These are phyloP conservation scores for Catagonus wagneri DNA, from an alignment of 2,113 vertebrate species.

Conservation along the genomic window DNA sequence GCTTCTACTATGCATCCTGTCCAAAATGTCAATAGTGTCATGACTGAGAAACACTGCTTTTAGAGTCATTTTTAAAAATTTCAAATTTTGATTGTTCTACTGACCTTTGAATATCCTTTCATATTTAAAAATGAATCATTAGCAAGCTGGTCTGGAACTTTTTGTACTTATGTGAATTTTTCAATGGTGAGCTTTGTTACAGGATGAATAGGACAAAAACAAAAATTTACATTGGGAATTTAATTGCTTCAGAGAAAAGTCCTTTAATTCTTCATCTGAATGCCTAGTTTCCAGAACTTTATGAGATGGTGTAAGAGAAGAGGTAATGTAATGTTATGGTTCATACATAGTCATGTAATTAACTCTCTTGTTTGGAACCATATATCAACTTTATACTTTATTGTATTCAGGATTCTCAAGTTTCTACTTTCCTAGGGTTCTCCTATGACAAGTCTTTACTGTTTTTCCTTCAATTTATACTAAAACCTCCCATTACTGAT, in stretches of 20 bases:
- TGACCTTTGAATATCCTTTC: background rate
- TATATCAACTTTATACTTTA: background rate
- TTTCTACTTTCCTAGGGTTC: background rate
- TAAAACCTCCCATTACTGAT: background rate
- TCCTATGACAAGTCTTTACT: background rate
- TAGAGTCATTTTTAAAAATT: background rate
- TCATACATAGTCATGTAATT: background rate
- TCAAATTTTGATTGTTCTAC: background rate
- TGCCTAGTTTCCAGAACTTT: background rate
- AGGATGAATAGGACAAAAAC: background rate
- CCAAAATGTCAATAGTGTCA: background rate
- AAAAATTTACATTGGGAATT: background rate
- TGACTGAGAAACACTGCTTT: background rate
- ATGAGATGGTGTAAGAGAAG: background rate
- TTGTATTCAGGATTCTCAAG: background rate
- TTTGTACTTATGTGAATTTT: background rate
- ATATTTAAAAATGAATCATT: conserved; percentile 5
- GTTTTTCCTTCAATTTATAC: background rate
- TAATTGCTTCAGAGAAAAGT: background rate
- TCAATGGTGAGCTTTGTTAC: background rate
- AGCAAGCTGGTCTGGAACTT: background rate
- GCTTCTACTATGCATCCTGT: background rate
- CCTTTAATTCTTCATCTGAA: background rate
- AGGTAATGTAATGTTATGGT: background rate
- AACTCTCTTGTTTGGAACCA: background rate